phyloP scores from a whole-genome alignment of 2,888 invertebrate genomes.

The Philereme vetulata region DNA sequence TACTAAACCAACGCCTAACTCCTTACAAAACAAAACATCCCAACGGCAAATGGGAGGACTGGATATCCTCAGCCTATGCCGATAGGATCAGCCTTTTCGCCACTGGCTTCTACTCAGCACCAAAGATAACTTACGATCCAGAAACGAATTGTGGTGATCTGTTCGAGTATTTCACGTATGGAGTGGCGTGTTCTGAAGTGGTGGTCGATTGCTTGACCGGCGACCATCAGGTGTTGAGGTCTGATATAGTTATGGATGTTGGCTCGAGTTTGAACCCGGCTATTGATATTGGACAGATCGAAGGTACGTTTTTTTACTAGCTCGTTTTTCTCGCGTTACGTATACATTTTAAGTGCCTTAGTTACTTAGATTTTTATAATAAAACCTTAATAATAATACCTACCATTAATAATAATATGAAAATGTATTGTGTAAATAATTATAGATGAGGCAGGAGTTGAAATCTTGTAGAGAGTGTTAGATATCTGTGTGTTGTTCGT shows the following conservation, averaged over 20 bases:
- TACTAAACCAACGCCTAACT: constrained; percentile 85
- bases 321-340: neutral
- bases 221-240: constrained; percentile 91
- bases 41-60: constrained; percentile 90
- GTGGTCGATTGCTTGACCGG: constrained; percentile 94
- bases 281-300: constrained; percentile 95
- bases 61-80: constrained; percentile 88
- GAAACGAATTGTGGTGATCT: constrained; percentile 86
- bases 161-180: constrained; percentile 91
- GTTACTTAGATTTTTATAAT: too few species aligned
- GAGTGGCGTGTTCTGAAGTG: constrained; percentile 92
- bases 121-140: constrained; percentile 85
- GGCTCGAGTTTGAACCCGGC: constrained; percentile 95
- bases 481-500: too few species aligned
- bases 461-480: too few species aligned
- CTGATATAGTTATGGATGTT: constrained; percentile 96
- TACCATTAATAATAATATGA: too few species aligned
- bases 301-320: constrained; percentile 58
- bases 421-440: too few species aligned
- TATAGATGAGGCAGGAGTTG: too few species aligned
- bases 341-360: too few species aligned
- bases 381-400: too few species aligned
- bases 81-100: constrained; percentile 88
- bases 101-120: constrained; percentile 89
- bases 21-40: constrained; percentile 88